Percentiles rank a stretch among this genome's conserved stretches.
These are phyloP conservation scores for Prunella strophiata DNA, from an alignment of 2,797 vertebrate genomes.

Conservation along the genomic window DNA sequence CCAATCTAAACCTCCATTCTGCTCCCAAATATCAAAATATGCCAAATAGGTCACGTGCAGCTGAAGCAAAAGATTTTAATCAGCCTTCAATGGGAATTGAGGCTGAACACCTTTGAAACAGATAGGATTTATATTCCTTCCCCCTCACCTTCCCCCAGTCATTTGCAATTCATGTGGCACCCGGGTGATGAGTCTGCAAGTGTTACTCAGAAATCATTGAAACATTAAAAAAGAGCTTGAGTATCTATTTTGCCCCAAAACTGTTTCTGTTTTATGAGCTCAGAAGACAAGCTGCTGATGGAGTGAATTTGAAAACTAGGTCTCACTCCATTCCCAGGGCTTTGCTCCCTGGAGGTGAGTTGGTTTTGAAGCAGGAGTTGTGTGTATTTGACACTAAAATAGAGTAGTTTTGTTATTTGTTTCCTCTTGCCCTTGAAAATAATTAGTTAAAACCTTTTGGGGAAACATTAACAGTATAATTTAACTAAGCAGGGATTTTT, in stretches of 20 bases:
- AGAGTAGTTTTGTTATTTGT: not conserved
- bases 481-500: not conserved
- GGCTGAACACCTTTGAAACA: not conserved
- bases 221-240: not conserved
- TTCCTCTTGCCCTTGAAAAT: not conserved
- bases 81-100: not conserved
- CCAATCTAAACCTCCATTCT: not conserved
- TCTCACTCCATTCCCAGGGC: not conserved
- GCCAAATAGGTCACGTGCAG: not conserved
- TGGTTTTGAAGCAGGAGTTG: not conserved
- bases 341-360: not conserved
- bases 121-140: not conserved
- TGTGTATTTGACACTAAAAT: not conserved
- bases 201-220: not conserved
- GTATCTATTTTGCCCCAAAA: not conserved
- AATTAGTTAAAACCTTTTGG: not conserved
- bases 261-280: not conserved
- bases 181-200: not conserved
- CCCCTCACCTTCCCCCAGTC: not conserved
- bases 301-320: constrained; percentile 16
- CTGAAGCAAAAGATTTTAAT: not conserved
- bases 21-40: not conserved
- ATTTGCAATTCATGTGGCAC: not conserved
- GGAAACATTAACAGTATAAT: not conserved
- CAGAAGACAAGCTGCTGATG: constrained; percentile 5